phyloP scores from a whole-genome alignment of 1,140 invertebrate genomes.

The Macrotrachela quadricornifera region DNA sequence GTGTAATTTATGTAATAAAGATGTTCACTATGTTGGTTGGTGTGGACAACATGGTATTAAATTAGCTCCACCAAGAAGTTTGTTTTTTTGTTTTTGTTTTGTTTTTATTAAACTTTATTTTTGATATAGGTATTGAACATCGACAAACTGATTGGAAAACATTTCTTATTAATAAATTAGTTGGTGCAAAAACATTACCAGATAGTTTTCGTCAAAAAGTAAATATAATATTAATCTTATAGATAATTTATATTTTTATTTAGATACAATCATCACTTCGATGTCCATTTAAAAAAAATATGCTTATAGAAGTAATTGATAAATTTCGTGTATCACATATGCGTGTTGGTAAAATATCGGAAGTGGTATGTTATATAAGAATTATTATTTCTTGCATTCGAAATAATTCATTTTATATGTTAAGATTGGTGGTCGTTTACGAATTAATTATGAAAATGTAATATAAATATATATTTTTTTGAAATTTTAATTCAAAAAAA shows the following conservation, averaged over 20 bases:
- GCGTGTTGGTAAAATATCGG: constrained; percentile 62
- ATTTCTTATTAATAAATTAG: constrained; percentile 65
- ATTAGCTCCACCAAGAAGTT: constrained; percentile 65
- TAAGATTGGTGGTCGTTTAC: constrained; percentile 69
- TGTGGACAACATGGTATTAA: constrained; percentile 81
- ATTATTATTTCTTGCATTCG: no score
- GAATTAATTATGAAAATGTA: constrained; percentile 67
- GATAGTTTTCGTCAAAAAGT: constrained; percentile 72
- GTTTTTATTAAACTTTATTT: neutral
- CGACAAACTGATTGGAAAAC: constrained; percentile 55
- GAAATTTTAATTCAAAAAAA: no score
- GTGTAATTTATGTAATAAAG: constrained; percentile 72
- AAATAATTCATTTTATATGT: constrained; percentile 18
- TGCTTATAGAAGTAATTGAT: constrained; percentile 76
- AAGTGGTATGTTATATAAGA: constrained; percentile 16
- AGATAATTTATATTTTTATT: neutral
- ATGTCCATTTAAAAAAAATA: constrained; percentile 36
- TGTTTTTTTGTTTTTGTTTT: constrained; percentile 9
- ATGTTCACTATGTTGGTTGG: constrained; percentile 85
- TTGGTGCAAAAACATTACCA: constrained; percentile 70
- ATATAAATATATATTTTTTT: no score
- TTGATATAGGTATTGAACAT: no score
- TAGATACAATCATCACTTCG: no score
- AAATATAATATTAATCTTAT: neutral
- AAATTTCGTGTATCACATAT: constrained; percentile 78